These are phyloP conservation scores for Campaea margaritaria DNA, from an alignment of 2,888 invertebrate species.

Conservation along the genomic window DNA sequence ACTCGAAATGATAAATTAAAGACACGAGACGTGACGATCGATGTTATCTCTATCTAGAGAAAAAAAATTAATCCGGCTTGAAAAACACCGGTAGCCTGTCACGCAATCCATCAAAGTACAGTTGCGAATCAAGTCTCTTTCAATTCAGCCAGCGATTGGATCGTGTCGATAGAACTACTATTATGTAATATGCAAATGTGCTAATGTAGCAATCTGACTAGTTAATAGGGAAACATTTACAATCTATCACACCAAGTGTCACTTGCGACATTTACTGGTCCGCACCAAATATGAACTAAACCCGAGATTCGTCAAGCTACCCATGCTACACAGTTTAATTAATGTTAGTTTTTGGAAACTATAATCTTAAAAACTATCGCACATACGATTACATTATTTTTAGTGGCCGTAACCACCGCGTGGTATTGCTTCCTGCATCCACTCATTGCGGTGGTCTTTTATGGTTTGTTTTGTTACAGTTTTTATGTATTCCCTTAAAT, in stretches of 20 bases:
- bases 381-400: conserved; percentile 55
- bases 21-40: conserved; percentile 43
- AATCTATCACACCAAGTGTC: conserved; percentile 46
- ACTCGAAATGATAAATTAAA: conserved; percentile 54
- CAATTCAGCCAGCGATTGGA: conserved; percentile 33
- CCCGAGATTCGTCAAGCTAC: neutral
- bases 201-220: conserved; percentile 41
- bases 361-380: conserved; percentile 3
- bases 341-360: conserved; percentile 11
- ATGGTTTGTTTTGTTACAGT: conserved; percentile 70
- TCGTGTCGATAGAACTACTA: conserved; percentile 38
- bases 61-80: conserved; percentile 30
- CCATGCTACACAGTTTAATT: neutral
- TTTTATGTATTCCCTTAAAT: conserved; percentile 76
- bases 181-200: conserved; percentile 48
- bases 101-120: conserved; percentile 51
- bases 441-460: conserved; percentile 78
- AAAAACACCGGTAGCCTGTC: conserved; percentile 38
- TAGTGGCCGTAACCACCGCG: conserved; percentile 69
- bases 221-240: conserved; percentile 45
- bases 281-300: conserved; percentile 7
- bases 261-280: conserved; percentile 18
- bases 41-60: conserved; percentile 41
- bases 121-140: conserved; percentile 50
- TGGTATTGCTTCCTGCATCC: conserved; percentile 59